Percentiles rank a stretch among this genome's conserved stretches.
phyloP scores from a whole-genome alignment of 1,140 invertebrate species.

The Bombus haemorrhoidalis region DNA sequence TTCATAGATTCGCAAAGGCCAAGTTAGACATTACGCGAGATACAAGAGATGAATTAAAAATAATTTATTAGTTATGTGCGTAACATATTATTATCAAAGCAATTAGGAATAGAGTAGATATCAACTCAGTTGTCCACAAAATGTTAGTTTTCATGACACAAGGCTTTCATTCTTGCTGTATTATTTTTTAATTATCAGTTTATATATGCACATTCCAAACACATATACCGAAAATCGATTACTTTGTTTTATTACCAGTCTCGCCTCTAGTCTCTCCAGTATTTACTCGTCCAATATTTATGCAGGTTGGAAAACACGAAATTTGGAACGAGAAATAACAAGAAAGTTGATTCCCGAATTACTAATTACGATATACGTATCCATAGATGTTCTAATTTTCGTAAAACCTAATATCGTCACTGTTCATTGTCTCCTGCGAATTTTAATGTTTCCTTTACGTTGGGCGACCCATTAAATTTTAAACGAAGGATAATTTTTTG shows the following conservation, averaged over 20 bases:
- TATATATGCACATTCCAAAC: too few species aligned
- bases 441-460: not conserved
- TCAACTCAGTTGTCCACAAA: too few species aligned
- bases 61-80: not conserved
- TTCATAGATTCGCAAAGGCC: too few species aligned
- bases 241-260: not conserved
- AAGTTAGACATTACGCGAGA: not conserved
- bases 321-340: not conserved
- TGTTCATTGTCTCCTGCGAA: not conserved
- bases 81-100: too few species aligned
- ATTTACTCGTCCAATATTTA: not conserved
- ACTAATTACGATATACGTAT: not conserved
- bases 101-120: not conserved
- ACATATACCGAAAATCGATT: not conserved
- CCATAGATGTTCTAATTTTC: not conserved
- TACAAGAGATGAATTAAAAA: not conserved
- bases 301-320: not conserved
- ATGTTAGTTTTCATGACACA: not conserved
- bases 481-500: conserved; percentile 7
- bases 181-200: too few species aligned
- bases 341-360: not conserved
- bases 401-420: not conserved
- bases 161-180: not conserved
- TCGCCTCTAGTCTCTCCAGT: not conserved
- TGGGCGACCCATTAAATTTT: too few species aligned